A percentile compares a stretch with the other conserved stretches of the same genome.
Evolutionary conservation across 2,113 vertebrate genomes (phyloP).

Genomic region (Tamias sibiricus): DNA sequence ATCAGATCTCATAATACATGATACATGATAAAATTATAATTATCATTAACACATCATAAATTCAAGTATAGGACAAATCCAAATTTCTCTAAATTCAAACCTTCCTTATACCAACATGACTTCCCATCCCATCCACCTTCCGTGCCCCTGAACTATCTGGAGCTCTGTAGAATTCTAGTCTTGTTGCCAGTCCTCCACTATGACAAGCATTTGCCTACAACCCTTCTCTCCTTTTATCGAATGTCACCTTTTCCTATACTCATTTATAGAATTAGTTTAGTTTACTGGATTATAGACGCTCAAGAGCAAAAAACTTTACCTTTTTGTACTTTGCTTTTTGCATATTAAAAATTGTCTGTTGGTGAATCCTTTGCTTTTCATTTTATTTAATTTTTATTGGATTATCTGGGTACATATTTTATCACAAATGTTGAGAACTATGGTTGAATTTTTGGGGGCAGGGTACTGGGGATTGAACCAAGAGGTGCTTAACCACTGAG

Average conservation of each 20-base stretch:
- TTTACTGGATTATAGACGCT: background rate
- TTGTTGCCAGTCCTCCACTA: background rate
- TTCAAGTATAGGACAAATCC: background rate
- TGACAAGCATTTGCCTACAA: background rate
- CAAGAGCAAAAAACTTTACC: background rate
- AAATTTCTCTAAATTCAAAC: background rate
- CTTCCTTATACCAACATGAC: background rate
- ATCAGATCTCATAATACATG: background rate
- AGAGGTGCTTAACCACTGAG: too few relatives aligned
- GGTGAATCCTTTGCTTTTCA: background rate
- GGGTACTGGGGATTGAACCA: too few relatives aligned
- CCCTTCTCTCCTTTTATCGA: background rate
- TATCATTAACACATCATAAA: too few relatives aligned
- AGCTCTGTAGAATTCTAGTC: background rate
- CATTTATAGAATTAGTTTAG: background rate
- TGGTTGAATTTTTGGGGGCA: background rate
- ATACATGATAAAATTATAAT: background rate
- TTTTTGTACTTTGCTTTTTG: background rate
- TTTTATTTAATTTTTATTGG: background rate
- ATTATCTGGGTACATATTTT: background rate
- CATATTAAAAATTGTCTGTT: background rate
- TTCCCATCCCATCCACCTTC: background rate
- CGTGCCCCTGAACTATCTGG: background rate
- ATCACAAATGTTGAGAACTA: conserved; percentile 17
- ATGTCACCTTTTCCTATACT: background rate